phyloP scores from a whole-genome alignment of 2,888 invertebrate genomes.

The Microdon myrmicae region DNA sequence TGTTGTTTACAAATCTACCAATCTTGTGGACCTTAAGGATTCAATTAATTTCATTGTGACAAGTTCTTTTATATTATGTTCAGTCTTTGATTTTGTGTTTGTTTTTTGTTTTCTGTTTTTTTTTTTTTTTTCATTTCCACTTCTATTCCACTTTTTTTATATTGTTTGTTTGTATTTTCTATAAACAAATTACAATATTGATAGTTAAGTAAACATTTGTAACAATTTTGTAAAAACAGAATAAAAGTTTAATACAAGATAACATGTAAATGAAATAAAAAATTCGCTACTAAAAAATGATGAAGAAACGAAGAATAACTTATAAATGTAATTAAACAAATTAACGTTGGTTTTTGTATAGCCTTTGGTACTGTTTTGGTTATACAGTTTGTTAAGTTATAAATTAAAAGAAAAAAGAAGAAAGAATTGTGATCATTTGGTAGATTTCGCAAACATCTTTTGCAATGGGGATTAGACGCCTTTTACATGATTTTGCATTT shows the following conservation, averaged over 20 bases:
- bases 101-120: too few relatives aligned
- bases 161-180: slow-evolving; percentile 1
- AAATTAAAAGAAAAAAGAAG: slow-evolving; percentile 3
- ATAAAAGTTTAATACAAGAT: slow-evolving; percentile 10
- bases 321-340: background rate
- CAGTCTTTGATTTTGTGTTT: too few relatives aligned
- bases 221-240: slow-evolving; percentile 13
- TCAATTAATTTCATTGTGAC: too few relatives aligned
- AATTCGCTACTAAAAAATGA: slow-evolving; percentile 48
- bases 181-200: slow-evolving; percentile 13
- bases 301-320: slow-evolving; percentile 22
- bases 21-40: too few relatives aligned
- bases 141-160: slow-evolving; percentile 1
- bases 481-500: slow-evolving; percentile 8
- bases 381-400: slow-evolving; percentile 10
- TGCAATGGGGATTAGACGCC: slow-evolving; percentile 5
- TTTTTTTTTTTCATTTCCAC: background rate
- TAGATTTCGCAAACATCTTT: slow-evolving; percentile 32
- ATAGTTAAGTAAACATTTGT: slow-evolving; percentile 14
- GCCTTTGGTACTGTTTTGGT: background rate
- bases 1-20: slow-evolving; percentile 30
- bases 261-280: slow-evolving; percentile 15
- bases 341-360: background rate
- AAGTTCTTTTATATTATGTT: too few relatives aligned
- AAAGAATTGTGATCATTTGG: slow-evolving; percentile 1